Evolutionary conservation across 1,140 invertebrate species (phyloP), one percentile per base, ranked within the genome.

Genomic region (Panagrolaimus sp.): DNA sequence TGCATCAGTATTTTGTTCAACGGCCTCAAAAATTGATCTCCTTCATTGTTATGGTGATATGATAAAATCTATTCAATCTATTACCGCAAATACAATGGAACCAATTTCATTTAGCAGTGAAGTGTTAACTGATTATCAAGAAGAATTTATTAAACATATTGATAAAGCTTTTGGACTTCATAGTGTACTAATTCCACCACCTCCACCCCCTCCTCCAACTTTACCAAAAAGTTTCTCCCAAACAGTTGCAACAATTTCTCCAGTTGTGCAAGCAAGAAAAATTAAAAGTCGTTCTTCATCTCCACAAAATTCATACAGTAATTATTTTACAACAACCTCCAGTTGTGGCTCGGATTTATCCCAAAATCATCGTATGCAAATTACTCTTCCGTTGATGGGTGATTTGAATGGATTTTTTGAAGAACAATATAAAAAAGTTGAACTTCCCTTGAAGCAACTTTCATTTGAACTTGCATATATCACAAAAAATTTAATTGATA

Each of bases 1-100:
- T 17, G 71, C 74, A 3, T 82, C 82, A 32, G 73, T 82, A 48
- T 83, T 82, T 38, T 82, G 80, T 43, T 81, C 81, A 8, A 72
- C 78, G 17, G 78, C 82, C 2, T 82, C 82, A 12, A 74, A 83
- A 67, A 71, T 82, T 7, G 80, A 82, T 58, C 67, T 82, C 4
- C 70, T 82, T 4, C 70, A 80, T 44, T 78, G 65, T 63, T 73
- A 71, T 62, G 66, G 55, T 4, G 71, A 77, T 10, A 46, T 80
- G 9, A 44, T 26, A 17, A 17, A 46, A 7, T 70, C 7, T n/a
- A 43, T 69, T 62, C 68, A 71, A 32, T 70, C 45, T 0, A 65
- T 74, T 10, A 15, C 64, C 9, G 28, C 43, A 15, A 28, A 71
- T 24, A 45, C 48, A 32, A 65, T 65, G 26, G 71, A 65, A 73